phyloP scores from a whole-genome alignment of 2,888 invertebrate genomes.

The Horisme vitalbata region DNA sequence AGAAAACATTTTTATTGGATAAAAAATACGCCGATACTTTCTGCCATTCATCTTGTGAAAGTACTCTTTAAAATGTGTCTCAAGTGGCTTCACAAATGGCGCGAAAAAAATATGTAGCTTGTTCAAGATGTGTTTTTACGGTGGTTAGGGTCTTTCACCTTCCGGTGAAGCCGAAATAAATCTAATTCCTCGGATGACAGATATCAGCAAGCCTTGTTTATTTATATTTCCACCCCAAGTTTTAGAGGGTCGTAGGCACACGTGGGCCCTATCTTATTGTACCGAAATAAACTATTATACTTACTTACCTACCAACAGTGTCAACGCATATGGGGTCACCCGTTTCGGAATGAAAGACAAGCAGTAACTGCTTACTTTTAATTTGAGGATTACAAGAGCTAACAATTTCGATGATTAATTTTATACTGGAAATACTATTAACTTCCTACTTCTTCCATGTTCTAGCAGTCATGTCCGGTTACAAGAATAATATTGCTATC shows the following conservation, averaged over 20 bases:
- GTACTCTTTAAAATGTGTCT: conserved; percentile 29
- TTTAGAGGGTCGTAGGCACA: conserved; percentile 63
- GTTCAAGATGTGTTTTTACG: conserved; percentile 41
- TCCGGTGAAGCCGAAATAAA: conserved; percentile 76
- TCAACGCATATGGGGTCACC: conserved; percentile 53
- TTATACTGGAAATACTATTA: neutral
- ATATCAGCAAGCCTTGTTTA: conserved; percentile 82
- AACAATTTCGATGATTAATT: neutral
- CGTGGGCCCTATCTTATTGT: conserved; percentile 64
- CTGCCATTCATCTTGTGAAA: conserved; percentile 28
- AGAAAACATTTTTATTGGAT: conserved; percentile 14
- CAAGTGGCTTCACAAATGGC: conserved; percentile 43
- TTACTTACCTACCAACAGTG: too few relatives aligned
- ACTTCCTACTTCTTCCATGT: too few relatives aligned
- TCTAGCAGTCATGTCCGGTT: conserved; percentile 1
- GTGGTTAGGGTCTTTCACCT: conserved; percentile 75
- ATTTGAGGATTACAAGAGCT: neutral
- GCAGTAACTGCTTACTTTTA: conserved; percentile 5
- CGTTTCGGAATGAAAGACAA: conserved; percentile 30
- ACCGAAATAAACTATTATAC: conserved; percentile 74
- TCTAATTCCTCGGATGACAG: conserved; percentile 80
- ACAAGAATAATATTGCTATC: conserved; percentile 21
- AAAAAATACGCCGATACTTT: conserved; percentile 22
- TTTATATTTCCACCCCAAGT: conserved; percentile 76
- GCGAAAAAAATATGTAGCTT: conserved; percentile 31